Evolutionary conservation across 2,888 invertebrate species (phyloP), one percentile per base, ranked within the genome.

Genomic region (Sesia bembeciformis): DNA sequence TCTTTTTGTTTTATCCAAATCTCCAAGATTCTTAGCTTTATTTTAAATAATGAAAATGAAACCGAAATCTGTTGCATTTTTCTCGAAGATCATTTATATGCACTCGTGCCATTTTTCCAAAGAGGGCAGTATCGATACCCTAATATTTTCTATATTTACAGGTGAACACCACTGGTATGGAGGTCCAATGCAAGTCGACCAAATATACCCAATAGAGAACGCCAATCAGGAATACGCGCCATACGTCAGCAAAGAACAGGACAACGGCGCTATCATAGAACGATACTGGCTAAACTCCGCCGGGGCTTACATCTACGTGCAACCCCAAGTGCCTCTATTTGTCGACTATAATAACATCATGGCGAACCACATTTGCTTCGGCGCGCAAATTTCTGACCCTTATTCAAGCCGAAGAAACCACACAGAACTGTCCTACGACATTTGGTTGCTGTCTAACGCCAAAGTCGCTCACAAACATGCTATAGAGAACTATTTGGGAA

Each of bases 281-380:
- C 86, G 93, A 59, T 93, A 93, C 67, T 94, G 95, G 94, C 82
- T 96, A 7, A 94, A 92, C 58, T 93, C 94, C 0, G 89, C 84
- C 7, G 96, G 96, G 4, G 90, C 92, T 56, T 94, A 93, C 61
- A 78, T 95, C 43, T 91, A 90, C 63, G 92, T 95, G 0, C 86
- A 92, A 53, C 89, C 91, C 1, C 81, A 86, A 57, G 91, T 91
- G 0, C 95, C 95, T 0, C 79, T 96, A 0, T 95, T 94, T 70
- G 84, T 95, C 0, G 93, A 94, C 68, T 93, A 94, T 63, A 93
- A 93, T 64, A 90, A 90, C 56, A 69, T 89, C n/a, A 68, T 77
- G 4, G 70, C 68, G 8, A 89, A 90, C 43, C 83, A 90, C 60
- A 68, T 94, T 3, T 93, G 93, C 65, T 89, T 94, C 41, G 88